Percentiles rank a stretch among this genome's conserved stretches.
These are phyloP conservation scores for Atractosteus spatula DNA, from an alignment of 2,113 vertebrate species.

Conservation along the genomic window DNA sequence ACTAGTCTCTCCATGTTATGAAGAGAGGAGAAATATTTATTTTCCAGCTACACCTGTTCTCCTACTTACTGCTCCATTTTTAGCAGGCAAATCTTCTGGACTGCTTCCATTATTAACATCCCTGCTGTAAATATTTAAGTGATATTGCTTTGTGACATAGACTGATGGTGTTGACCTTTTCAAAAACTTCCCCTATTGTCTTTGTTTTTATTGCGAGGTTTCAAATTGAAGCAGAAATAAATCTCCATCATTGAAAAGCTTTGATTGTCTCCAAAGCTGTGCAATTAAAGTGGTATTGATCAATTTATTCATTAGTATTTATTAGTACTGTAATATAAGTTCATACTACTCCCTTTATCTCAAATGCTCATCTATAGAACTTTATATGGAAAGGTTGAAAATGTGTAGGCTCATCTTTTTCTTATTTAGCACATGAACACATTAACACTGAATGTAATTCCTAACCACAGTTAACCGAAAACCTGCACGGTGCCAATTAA, in stretches of 20 bases:
- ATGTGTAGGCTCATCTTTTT: too few relatives aligned
- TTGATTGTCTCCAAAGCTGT: not conserved
- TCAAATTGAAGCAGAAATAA: not conserved
- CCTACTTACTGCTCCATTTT: not conserved
- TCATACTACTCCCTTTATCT: not conserved
- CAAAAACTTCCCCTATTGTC: not conserved
- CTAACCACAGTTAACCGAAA: too few relatives aligned
- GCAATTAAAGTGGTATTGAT: conserved; percentile 1
- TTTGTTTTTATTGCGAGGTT: conserved; percentile 1
- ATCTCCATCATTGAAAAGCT: not conserved
- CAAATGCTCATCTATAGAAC: not conserved
- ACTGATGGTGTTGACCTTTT: not conserved
- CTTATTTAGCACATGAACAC: too few relatives aligned
- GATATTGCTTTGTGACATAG: not conserved
- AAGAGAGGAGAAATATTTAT: not conserved
- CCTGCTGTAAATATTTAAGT: not conserved
- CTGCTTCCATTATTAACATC: not conserved
- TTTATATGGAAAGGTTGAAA: too few relatives aligned
- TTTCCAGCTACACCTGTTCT: not conserved
- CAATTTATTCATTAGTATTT: not conserved
- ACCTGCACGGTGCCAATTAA: too few relatives aligned
- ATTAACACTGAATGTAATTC: too few relatives aligned
- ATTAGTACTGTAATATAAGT: not conserved
- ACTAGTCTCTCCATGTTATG: not conserved
- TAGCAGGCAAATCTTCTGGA: not conserved